Evolutionary conservation across 2,888 invertebrate species (phyloP), one percentile per base, ranked within the genome.

Genomic region (Eilema sororculum): DNA sequence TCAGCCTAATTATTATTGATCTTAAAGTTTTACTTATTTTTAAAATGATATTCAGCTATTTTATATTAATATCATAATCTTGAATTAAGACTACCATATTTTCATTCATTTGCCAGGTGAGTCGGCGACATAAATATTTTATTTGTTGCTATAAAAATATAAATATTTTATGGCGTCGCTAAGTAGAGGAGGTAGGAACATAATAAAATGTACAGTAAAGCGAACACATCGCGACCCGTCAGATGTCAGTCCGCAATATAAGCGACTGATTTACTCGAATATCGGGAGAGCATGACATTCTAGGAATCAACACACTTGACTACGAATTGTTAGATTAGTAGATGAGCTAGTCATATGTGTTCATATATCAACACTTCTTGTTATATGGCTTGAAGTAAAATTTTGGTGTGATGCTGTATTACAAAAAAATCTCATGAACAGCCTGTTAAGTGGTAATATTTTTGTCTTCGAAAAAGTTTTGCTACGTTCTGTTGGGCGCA

Each of bases 141-240:
- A 86, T 86, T 82, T 80, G 80, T 69, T 68, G 76, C 80, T 77
- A 83, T 85, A 86, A 81, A n/a, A 84, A 83, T 81, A 84, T 85
- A 82, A 86, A 86, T 84, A 84, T 85, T 86, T 86, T 85, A 86
- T 69, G 74, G 68, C 69, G 66, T 71, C 68, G 73, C 72, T 77
- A 78, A 84, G 79, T 78, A 76, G 75, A 73, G 76, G 75, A 67
- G 71, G 63, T 71, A 74, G 71, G 63, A 70, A 74, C 77, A 73
- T 12, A 37, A 41, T 41, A 41, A 81, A 79, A 80, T n/a, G 76
- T 75, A 72, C 73, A 78, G 73, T 83, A 78, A 80, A 80, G 74
- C 67, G 75, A 77, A 81, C 80, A 77, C 77, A 71, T 73, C 41
- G 24, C 68, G 69, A 73, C 73, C 69, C 73, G 71, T 46, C 56